phyloP scores from a whole-genome alignment of 2,797 vertebrate genomes.

The Neostethus bicornis region DNA sequence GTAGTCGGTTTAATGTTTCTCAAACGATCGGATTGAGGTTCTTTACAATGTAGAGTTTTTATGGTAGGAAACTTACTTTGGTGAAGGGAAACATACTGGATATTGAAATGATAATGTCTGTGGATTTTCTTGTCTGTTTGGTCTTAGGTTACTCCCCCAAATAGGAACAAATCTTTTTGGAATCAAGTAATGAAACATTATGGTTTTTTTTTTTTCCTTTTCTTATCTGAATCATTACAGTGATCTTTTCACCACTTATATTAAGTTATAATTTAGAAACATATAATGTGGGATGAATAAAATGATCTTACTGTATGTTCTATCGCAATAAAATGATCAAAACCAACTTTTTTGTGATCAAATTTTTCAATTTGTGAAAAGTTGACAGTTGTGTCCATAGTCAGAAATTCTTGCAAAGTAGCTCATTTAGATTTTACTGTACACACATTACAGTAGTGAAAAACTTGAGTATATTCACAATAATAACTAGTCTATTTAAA shows the following conservation, averaged over 20 bases:
- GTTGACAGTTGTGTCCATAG: no score
- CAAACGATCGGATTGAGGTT: conserved; percentile 47
- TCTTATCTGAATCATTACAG: conserved; percentile 13
- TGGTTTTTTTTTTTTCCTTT: background rate
- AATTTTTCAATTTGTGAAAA: no score
- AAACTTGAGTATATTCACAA: no score
- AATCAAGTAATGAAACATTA: background rate
- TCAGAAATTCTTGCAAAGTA: no score
- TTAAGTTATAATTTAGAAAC: conserved; percentile 30
- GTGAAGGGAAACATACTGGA: conserved; percentile 35
- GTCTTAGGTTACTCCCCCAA: conserved; percentile 10
- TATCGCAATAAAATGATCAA: conserved; percentile 12
- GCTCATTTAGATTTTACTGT: no score
- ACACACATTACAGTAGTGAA: no score
- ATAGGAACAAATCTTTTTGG: background rate
- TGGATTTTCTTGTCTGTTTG: conserved; percentile 30
- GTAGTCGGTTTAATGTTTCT: conserved; percentile 62
- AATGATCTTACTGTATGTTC: background rate
- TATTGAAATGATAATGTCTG: conserved; percentile 20
- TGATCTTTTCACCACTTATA: conserved; percentile 8
- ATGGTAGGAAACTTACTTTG: conserved; percentile 20
- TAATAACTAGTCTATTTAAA: no score
- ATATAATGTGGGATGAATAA: conserved; percentile 14
- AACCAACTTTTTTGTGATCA: no score
- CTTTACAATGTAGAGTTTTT: conserved; percentile 35